A percentile compares a stretch with the other conserved stretches of the same genome.
Evolutionary conservation across 1,140 invertebrate genomes (phyloP).

Genomic region (Catajapyx aquilonaris): DNA sequence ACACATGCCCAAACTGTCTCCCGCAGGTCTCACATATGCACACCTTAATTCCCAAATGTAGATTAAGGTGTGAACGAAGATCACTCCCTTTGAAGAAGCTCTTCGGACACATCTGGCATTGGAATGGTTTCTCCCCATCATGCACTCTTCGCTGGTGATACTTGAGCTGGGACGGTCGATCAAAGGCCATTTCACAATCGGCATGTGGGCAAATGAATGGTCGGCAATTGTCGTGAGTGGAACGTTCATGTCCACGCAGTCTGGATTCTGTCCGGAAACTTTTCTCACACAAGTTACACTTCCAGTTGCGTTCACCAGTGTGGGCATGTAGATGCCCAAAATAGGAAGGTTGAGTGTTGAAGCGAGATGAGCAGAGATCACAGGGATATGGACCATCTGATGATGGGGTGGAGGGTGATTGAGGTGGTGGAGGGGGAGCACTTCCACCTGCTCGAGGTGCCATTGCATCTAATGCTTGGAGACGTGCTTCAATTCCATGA

Average conservation of each 20-base stretch:
- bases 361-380: too few species aligned
- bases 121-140: constrained; percentile 9
- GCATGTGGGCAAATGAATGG: constrained; percentile 3
- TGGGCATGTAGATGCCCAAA: constrained; percentile 16
- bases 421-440: too few species aligned
- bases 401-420: too few species aligned
- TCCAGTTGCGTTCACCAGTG: constrained; percentile 14
- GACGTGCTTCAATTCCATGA: too few species aligned
- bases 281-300: constrained; percentile 13
- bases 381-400: too few species aligned
- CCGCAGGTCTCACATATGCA: constrained; percentile 25
- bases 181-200: constrained; percentile 6
- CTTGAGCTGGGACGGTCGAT: constrained; percentile 7
- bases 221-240: constrained; percentile 3
- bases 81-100: constrained; percentile 16
- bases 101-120: too few species aligned
- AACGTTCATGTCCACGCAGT: constrained; percentile 3
- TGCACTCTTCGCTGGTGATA: constrained; percentile 9
- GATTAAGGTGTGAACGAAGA: constrained; percentile 24
- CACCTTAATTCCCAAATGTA: constrained; percentile 23
- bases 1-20: constrained; percentile 24
- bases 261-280: not conserved
- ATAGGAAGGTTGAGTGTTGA: too few species aligned
- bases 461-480: too few species aligned
- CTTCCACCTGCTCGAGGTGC: too few species aligned